Evolutionary conservation across 2,888 invertebrate species (phyloP).

Genomic region (Ischnus inquisitorius): DNA sequence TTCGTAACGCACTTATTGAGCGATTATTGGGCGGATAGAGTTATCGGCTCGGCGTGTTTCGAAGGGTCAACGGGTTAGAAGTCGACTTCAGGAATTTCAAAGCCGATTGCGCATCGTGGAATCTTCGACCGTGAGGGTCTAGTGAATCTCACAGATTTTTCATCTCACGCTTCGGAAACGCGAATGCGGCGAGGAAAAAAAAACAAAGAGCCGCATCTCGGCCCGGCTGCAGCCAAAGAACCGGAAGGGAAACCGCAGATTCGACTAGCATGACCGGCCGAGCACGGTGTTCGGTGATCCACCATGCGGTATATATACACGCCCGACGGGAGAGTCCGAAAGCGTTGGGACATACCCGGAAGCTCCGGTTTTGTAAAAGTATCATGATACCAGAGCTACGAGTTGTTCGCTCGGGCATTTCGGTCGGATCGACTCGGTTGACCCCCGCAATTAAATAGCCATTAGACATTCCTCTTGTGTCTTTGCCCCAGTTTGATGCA

Average conservation of each 20-base stretch:
- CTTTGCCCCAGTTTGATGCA: not conserved
- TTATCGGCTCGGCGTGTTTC: not conserved
- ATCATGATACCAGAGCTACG: constrained; percentile 24
- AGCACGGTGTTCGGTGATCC: constrained; percentile 1
- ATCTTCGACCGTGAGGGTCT: constrained; percentile 34
- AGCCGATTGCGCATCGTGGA: constrained; percentile 16
- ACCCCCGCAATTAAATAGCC: constrained; percentile 55
- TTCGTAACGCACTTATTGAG: not conserved
- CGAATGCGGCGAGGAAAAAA: constrained; percentile 23
- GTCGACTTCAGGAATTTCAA: not conserved
- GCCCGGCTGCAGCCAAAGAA: constrained; percentile 19
- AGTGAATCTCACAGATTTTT: constrained; percentile 31
- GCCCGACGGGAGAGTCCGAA: constrained; percentile 10
- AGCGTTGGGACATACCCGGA: constrained; percentile 47
- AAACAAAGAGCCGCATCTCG: constrained; percentile 11
- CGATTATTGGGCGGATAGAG: not conserved
- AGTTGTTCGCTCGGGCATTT: constrained; percentile 10
- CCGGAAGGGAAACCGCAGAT: constrained; percentile 72
- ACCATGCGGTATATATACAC: constrained; percentile 5
- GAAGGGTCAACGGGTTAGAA: not conserved
- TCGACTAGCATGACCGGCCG: constrained; percentile 63
- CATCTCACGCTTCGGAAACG: constrained; percentile 61
- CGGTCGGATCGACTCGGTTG: constrained; percentile 1
- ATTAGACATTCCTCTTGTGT: constrained; percentile 36
- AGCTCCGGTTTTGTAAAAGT: constrained; percentile 49